Conservation (phyloP, 2,113 vertebrate species). For the Nothocercus nigrocapillus region DNA sequence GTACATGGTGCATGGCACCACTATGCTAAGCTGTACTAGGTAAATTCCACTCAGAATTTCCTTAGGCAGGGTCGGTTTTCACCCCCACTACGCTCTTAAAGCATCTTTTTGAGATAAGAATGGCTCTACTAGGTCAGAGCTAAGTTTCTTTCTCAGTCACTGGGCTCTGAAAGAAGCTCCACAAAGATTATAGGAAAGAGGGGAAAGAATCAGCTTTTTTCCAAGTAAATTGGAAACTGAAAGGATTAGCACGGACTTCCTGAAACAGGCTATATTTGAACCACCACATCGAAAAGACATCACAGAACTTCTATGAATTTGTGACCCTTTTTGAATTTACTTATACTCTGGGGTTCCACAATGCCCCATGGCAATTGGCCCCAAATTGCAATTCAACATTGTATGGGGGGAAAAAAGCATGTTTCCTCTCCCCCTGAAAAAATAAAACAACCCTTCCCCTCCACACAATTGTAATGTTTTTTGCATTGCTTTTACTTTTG, state of each 20-base stretch:
- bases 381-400: background rate
- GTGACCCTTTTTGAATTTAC: background rate
- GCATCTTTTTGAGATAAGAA: background rate
- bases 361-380: accelerated
- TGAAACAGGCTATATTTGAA: background rate
- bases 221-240: background rate
- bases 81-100: background rate
- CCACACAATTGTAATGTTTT: background rate
- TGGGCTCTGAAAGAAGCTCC: background rate
- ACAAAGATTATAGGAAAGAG: background rate
- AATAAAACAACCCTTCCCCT: background rate
- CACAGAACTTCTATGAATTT: background rate
- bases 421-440: background rate
- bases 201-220: background rate
- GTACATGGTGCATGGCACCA: background rate
- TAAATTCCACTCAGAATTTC: background rate
- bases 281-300: background rate
- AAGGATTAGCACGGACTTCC: background rate
- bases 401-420: background rate
- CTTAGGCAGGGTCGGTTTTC: background rate
- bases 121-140: background rate
- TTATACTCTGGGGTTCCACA: background rate
- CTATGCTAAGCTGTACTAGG: background rate
- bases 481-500: background rate
- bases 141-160: background rate